Conservation (phyloP, 1,140 invertebrate genomes). For the Elysia chlorotica region DNA sequence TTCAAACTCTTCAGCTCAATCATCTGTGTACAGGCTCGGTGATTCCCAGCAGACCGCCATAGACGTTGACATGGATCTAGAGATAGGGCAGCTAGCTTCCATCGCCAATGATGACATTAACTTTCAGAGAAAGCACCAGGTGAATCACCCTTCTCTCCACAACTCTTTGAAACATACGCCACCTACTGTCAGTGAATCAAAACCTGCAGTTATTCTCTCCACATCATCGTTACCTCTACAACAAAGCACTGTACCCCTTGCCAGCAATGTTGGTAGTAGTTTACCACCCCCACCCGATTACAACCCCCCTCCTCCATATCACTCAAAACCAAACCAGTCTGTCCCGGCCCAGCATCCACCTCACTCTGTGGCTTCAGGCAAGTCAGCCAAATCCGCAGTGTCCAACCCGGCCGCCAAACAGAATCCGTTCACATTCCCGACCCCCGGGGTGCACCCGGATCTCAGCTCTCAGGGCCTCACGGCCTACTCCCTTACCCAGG, state of each 20-base stretch:
- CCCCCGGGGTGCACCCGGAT: conserved; percentile 3
- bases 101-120: too few relatives aligned
- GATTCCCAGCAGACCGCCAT: conserved; percentile 21
- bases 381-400: neutral
- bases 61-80: conserved; percentile 18
- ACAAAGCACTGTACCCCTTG: neutral
- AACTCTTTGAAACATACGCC: neutral
- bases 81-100: conserved; percentile 6
- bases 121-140: neutral
- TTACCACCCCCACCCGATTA: conserved; percentile 8
- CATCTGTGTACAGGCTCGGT: conserved; percentile 2
- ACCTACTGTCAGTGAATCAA: neutral
- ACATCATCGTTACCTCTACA: conserved; percentile 3
- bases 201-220: neutral
- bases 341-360: neutral
- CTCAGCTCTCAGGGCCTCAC: neutral
- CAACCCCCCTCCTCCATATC: conserved; percentile 6
- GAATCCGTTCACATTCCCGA: conserved; percentile 21
- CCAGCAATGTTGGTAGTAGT: neutral
- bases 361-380: neutral
- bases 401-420: neutral
- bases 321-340: neutral
- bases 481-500: neutral
- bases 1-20: too few relatives aligned
- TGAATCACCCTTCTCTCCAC: neutral